Percentiles rank a stretch among this genome's conserved stretches.
Conservation (phyloP, 2,113 vertebrate species). For the Miniopterus natalensis region DNA sequence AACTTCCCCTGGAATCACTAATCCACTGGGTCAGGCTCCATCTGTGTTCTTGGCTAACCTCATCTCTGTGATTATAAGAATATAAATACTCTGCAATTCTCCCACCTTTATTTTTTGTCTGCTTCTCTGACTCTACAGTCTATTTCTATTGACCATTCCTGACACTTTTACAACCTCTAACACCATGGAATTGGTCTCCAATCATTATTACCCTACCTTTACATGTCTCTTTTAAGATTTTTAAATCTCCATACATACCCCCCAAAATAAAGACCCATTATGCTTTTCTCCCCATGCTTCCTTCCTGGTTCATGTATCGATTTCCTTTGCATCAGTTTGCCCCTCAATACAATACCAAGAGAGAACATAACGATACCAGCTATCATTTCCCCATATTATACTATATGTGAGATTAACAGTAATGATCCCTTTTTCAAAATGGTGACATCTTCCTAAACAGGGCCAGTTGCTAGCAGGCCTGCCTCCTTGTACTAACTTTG, state of each 20-base stretch:
- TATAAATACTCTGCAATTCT: not conserved
- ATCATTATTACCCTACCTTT: not conserved
- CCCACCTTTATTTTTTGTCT: not conserved
- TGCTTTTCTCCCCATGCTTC: not conserved
- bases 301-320: not conserved
- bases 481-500: not conserved
- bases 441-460: not conserved
- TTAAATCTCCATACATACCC: not conserved
- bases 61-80: not conserved
- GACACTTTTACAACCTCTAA: not conserved
- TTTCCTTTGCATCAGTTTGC: not conserved
- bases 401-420: not conserved
- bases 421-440: not conserved
- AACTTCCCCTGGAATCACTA: fast-evolving
- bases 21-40: not conserved
- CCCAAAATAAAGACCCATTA: not conserved
- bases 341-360: not conserved
- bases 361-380: not conserved
- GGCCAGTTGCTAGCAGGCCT: not conserved
- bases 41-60: not conserved
- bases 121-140: not conserved
- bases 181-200: not conserved
- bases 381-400: not conserved
- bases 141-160: too few relatives aligned
- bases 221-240: not conserved